Evolutionary conservation across 2,797 vertebrate genomes (phyloP).

Genomic region (Argyrosomus regius): DNA sequence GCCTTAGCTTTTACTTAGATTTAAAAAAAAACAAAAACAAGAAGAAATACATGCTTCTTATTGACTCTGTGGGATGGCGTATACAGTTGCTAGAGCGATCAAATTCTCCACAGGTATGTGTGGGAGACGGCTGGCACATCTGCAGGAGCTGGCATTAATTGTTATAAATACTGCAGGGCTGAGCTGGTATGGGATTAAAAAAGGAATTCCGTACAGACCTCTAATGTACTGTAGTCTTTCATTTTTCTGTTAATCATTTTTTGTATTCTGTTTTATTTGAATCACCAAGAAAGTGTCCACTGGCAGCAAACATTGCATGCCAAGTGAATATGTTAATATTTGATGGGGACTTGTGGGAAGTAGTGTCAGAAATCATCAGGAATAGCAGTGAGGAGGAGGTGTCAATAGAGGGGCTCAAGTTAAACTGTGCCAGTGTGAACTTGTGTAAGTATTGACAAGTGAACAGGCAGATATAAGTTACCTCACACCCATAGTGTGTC

Average conservation of each 20-base stretch:
- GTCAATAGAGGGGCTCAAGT: conserved; percentile 12
- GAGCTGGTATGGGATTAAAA: neutral
- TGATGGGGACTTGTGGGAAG: conserved; percentile 2
- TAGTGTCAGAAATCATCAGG: conserved; percentile 24
- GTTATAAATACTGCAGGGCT: neutral
- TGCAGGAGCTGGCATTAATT: neutral
- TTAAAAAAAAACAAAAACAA: neutral
- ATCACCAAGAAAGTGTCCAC: neutral
- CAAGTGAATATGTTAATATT: conserved; percentile 28
- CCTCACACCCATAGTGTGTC: neutral
- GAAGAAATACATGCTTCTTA: neutral
- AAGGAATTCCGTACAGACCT: neutral
- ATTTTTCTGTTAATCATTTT: neutral
- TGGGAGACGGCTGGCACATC: neutral
- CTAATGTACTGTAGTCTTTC: neutral
- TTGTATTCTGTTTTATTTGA: neutral
- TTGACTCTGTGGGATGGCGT: neutral
- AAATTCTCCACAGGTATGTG: neutral
- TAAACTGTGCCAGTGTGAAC: conserved; percentile 1
- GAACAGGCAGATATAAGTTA: neutral
- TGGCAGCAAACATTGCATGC: conserved; percentile 5
- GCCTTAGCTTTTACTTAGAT: neutral
- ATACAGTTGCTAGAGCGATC: neutral
- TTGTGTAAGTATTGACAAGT: neutral
- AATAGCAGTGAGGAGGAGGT: conserved; percentile 27